Evolutionary conservation across 2,797 vertebrate genomes (phyloP), one percentile per base, ranked within the genome.

Genomic region (Notolepis coatsorum): DNA sequence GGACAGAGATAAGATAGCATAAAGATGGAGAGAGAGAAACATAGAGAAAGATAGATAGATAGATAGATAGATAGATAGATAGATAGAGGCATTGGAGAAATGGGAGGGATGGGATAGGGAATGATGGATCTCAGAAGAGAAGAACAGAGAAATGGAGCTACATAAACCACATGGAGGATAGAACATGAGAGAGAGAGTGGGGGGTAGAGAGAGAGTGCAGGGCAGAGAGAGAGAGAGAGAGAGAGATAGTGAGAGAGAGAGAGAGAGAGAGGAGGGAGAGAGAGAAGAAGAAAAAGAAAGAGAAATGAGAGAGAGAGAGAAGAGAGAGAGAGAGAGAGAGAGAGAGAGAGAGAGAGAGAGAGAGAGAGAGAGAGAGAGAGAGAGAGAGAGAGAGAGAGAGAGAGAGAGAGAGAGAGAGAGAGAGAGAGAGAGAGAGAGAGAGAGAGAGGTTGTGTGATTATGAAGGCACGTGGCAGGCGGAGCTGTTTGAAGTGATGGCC

Each of bases 401-500:
- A n/a, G 47, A 27, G 2, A 8, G 25, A 27, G 24, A 30, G 27
- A 31, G 37, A 23, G 43, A 43, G 25, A 33, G 24, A 25, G 24
- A 13, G 2, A 27, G 25, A 48, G 46, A 47, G n/a, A 30, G 46
- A 18, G 27, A n/a, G n/a, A n/a, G n/a, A n/a, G n/a, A n/a, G n/a
- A n/a, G n/a, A n/a, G n/a, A n/a, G n/a, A n/a, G n/a, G 39, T n/a
- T 39, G 45, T 38, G 67, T 61, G 79, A 81, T 73, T 81, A 80
- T 18, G 73, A 62, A 75, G 73, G 78, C 84, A 76, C 73, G 65
- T 83, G 69, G 73, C 79, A 71, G 79, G 20, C 56, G 41, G 23
- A 17, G 55, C 79, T n/a, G 73, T 87, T 86, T 81, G 70, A 67
- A 85, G 84, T 77, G 82, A 75, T 73, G 28, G 48, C 71, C 81